Conservation (phyloP, 2,797 vertebrate genomes). For the Amphiprion clarkii region DNA sequence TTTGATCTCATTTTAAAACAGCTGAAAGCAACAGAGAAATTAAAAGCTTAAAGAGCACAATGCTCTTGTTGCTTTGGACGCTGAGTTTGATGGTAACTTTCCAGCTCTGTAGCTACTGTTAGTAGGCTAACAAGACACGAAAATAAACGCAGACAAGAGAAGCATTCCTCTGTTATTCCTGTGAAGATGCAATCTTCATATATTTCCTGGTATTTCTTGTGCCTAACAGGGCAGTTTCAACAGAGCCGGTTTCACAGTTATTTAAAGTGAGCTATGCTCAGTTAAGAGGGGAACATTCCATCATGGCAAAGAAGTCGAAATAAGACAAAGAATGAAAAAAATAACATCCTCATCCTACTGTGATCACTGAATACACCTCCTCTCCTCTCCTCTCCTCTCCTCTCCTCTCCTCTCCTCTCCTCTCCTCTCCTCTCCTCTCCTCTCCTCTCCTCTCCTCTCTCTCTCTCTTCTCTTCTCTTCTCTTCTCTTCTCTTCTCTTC, state of each 20-base stretch:
- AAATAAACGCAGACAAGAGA: conserved; percentile 29
- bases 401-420: not conserved
- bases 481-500: too few species aligned
- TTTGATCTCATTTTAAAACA: too few species aligned
- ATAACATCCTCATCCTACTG: too few species aligned
- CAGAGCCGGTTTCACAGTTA: not conserved
- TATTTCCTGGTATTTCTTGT: not conserved
- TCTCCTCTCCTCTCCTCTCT: not conserved
- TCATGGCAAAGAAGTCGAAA: too few species aligned
- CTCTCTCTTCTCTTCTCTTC: not conserved
- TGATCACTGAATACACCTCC: not conserved
- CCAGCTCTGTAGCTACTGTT: conserved; percentile 34
- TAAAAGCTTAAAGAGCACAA: not conserved
- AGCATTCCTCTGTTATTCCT: not conserved
- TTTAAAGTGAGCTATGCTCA: not conserved
- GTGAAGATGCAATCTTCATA: not conserved
- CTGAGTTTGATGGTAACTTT: conserved; percentile 14
- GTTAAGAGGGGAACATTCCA: not conserved
- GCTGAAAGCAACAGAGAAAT: not conserved
- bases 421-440: not conserved
- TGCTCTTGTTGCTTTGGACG: conserved; percentile 2
- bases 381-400: too few species aligned
- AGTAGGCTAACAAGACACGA: conserved; percentile 21
- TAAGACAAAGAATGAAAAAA: too few species aligned
- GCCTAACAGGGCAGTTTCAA: not conserved